These are phyloP conservation scores for Caenorhabditis latens DNA, from an alignment of 1,140 invertebrate genomes.

Conservation along the genomic window DNA sequence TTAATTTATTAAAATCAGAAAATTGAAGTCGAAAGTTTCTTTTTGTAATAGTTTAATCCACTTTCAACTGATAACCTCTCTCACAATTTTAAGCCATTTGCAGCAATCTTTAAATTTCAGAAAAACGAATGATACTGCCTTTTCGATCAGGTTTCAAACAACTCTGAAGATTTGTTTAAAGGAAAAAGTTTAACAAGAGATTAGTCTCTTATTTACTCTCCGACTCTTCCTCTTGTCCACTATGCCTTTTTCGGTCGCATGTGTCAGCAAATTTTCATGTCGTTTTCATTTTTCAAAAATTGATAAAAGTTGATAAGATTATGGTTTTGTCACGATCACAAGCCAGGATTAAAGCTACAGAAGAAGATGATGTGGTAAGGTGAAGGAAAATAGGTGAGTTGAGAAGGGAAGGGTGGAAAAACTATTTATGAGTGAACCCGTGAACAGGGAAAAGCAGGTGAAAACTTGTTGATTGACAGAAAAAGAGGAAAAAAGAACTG, in stretches of 20 bases:
- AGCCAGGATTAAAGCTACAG: conserved; percentile 31
- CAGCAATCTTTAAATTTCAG: no score
- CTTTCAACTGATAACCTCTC: background rate
- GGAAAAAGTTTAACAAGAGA: no score
- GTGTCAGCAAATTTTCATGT: conserved; percentile 37
- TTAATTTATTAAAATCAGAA: no score
- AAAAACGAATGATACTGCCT: no score
- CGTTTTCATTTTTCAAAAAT: background rate
- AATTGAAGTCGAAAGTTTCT: background rate
- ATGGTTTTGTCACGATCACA: conserved; percentile 29
- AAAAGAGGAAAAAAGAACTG: no score
- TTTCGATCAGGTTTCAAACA: background rate
- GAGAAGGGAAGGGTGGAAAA: background rate
- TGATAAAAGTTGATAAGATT: conserved; percentile 37
- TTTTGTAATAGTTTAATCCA: background rate
- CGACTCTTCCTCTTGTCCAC: background rate
- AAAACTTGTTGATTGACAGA: no score
- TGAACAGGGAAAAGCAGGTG: no score
- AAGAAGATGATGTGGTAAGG: background rate
- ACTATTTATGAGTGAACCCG: no score
- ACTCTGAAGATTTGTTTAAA: background rate
- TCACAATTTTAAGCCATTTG: no score
- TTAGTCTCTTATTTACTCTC: no score
- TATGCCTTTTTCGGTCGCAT: background rate
- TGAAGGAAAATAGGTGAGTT: background rate